These are phyloP conservation scores for Nesidiocoris tenuis DNA, from an alignment of 2,888 invertebrate genomes.

Conservation along the genomic window DNA sequence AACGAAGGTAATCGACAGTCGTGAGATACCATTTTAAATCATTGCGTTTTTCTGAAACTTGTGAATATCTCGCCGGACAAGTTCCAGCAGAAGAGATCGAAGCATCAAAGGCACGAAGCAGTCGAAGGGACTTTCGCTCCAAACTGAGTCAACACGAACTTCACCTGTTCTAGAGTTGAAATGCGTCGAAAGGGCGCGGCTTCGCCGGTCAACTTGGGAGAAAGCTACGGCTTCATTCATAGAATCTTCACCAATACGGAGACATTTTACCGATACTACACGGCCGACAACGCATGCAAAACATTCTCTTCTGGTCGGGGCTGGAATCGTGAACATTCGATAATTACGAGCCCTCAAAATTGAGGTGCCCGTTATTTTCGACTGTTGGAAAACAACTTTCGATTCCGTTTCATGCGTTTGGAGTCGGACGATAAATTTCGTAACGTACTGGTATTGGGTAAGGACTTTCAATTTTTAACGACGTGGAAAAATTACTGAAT, in stretches of 20 bases:
- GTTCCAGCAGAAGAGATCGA: no score
- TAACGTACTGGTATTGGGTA: no score
- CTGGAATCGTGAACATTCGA: no score
- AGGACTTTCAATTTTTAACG: no score
- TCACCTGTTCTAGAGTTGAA: background rate
- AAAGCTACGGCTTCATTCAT: background rate
- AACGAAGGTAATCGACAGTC: no score
- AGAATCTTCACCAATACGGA: background rate
- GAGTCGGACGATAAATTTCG: background rate
- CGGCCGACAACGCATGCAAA: no score
- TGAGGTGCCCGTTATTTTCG: background rate
- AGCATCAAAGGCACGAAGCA: background rate
- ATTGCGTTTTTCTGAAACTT: no score
- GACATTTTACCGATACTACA: no score
- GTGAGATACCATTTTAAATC: no score
- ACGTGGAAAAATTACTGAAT: no score
- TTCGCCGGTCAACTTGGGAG: background rate
- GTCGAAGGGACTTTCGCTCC: background rate
- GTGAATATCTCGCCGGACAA: no score
- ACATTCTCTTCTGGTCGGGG: no score
- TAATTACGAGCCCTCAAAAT: background rate
- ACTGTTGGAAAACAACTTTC: background rate
- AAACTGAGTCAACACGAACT: background rate
- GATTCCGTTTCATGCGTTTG: background rate
- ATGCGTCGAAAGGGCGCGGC: background rate